These are phyloP conservation scores for Crioceris asparagi DNA, from an alignment of 2,888 invertebrate species.

Conservation along the genomic window DNA sequence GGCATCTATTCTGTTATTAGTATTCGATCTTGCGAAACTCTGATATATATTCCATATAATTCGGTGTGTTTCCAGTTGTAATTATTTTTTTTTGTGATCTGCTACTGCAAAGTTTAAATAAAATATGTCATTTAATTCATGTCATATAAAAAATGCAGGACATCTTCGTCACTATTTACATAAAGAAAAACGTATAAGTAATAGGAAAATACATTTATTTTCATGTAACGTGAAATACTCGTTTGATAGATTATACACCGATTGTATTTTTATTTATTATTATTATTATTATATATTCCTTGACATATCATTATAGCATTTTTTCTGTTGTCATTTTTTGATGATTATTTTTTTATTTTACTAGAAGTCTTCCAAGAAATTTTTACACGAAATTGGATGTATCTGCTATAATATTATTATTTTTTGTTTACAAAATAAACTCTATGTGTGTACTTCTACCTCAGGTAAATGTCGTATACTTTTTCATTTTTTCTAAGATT, in stretches of 20 bases:
- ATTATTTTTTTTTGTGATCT: no score
- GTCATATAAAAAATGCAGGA: no score
- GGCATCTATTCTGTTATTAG: no score
- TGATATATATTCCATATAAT: no score
- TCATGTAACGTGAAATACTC: slow-evolving; percentile 18
- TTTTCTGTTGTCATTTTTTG: slow-evolving; percentile 10
- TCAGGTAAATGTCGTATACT: slow-evolving; percentile 29
- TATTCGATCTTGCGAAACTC: no score
- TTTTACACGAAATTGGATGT: no score
- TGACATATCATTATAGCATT: slow-evolving; percentile 18
- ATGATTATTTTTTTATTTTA: slow-evolving; percentile 17
- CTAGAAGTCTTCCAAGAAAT: slow-evolving; percentile 27
- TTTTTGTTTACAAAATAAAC: slow-evolving; percentile 4
- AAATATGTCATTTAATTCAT: no score
- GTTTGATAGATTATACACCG: slow-evolving; percentile 10
- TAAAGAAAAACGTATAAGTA: no score
- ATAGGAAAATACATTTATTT: no score
- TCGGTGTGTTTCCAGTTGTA: no score
- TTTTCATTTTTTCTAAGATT: slow-evolving; percentile 22
- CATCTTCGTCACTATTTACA: no score
- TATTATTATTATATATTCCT: slow-evolving; percentile 17
- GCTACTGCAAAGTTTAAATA: no score
- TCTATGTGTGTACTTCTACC: slow-evolving; percentile 21
- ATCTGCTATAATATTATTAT: slow-evolving; percentile 14
- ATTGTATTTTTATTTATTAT: slow-evolving; percentile 12